phyloP scores from a whole-genome alignment of 2,888 invertebrate genomes.

The Gryllus longicercus region DNA sequence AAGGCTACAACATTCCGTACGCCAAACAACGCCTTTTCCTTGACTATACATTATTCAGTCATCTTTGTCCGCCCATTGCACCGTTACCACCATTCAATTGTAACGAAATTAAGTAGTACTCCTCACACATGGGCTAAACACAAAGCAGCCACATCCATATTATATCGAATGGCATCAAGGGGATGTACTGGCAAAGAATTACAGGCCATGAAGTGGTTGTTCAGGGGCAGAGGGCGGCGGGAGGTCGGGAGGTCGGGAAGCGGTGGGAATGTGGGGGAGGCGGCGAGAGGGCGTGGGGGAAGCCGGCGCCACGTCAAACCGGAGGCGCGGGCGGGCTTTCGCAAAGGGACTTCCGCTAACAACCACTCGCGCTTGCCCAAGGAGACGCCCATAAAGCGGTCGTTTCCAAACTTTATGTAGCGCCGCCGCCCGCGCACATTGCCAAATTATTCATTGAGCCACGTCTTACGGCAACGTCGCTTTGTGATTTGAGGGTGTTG shows the following conservation, averaged over 20 bases:
- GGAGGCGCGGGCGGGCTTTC: background rate
- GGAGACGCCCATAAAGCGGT: background rate
- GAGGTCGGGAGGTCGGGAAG: background rate
- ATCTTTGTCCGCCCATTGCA: too few relatives aligned
- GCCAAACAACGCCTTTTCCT: too few relatives aligned
- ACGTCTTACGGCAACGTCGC: background rate
- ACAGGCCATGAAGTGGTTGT: too few relatives aligned
- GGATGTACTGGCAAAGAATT: too few relatives aligned
- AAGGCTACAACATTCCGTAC: too few relatives aligned
- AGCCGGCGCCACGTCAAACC: background rate
- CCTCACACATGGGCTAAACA: too few relatives aligned
- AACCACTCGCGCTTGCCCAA: background rate
- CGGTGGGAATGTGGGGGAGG: background rate
- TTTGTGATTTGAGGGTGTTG: background rate
- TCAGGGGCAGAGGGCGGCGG: too few relatives aligned
- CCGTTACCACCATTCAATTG: too few relatives aligned
- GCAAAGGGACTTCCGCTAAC: background rate
- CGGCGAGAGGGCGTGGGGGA: background rate
- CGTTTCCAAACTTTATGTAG: slow-evolving; percentile 3
- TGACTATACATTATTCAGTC: too few relatives aligned
- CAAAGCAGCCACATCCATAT: too few relatives aligned
- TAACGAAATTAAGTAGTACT: too few relatives aligned
- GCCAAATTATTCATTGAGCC: background rate
- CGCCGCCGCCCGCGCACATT: background rate
- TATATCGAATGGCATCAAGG: too few relatives aligned